These are phyloP conservation scores for Pheosia gnoma DNA, from an alignment of 2,888 invertebrate genomes.

Conservation along the genomic window DNA sequence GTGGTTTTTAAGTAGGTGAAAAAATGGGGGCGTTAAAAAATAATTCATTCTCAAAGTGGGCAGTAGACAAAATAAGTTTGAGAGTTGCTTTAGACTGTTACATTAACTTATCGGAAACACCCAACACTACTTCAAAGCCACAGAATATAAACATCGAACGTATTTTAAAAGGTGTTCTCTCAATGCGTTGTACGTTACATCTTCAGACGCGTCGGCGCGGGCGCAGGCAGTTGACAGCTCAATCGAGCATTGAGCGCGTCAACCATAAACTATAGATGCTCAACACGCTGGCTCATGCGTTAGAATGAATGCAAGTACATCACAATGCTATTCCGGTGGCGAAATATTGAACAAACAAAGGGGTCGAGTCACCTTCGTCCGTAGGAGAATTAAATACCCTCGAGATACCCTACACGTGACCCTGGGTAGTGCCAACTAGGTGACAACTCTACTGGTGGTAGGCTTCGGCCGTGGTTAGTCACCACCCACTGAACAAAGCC, in stretches of 20 bases:
- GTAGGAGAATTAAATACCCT: too few relatives aligned
- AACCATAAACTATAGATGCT: slow-evolving; percentile 14
- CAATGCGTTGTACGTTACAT: slow-evolving; percentile 11
- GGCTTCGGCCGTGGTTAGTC: too few relatives aligned
- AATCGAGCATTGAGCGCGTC: slow-evolving; percentile 15
- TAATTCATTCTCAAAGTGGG: too few relatives aligned
- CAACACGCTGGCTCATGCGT: neutral
- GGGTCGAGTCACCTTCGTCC: too few relatives aligned
- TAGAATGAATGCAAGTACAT: slow-evolving; percentile 2
- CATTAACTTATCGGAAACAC: neutral
- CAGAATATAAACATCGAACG: slow-evolving; percentile 5
- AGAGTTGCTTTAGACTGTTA: neutral
- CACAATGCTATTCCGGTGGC: neutral
- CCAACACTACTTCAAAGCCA: neutral
- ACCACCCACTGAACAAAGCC: too few relatives aligned
- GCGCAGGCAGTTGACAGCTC: slow-evolving; percentile 13
- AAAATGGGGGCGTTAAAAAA: too few relatives aligned
- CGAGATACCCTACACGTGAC: too few relatives aligned
- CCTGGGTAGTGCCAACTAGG: too few relatives aligned
- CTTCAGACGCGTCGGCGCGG: slow-evolving; percentile 8
- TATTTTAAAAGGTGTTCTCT: slow-evolving; percentile 7
- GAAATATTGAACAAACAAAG: too few relatives aligned
- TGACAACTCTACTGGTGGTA: too few relatives aligned
- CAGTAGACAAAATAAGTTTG: too few relatives aligned
- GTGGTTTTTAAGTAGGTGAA: too few relatives aligned